A percentile compares a stretch with the other conserved stretches of the same genome.
phyloP scores from a whole-genome alignment of 2,797 vertebrate species.

The Setipinna tenuifilis region DNA sequence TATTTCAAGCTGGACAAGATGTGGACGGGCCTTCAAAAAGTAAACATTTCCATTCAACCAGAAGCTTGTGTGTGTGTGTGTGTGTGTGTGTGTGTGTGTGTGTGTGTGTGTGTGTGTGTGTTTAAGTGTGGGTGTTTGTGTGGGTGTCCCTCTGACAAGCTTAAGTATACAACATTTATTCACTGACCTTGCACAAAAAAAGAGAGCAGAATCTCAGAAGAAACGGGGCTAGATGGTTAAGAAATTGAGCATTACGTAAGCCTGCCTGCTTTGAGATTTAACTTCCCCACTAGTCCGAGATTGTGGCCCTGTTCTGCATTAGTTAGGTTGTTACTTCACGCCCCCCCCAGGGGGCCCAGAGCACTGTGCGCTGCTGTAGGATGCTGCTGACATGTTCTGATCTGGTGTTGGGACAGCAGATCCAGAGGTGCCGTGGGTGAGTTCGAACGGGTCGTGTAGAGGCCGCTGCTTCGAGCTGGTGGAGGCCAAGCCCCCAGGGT shows the following conservation, averaged over 20 bases:
- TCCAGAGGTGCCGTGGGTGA: conserved; percentile 82
- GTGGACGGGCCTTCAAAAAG: conserved; percentile 66
- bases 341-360: not conserved
- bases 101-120: no score
- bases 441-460: conserved; percentile 89
- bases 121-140: no score
- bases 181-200: not conserved
- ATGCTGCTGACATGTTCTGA: not conserved
- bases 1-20: conserved; percentile 73
- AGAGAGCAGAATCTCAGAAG: not conserved
- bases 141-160: not conserved
- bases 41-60: conserved; percentile 36
- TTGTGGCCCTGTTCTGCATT: conserved; percentile 3
- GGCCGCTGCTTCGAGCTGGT: conserved; percentile 95
- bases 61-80: not conserved
- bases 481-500: conserved; percentile 85
- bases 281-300: not conserved
- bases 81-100: not conserved
- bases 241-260: not conserved
- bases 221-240: not conserved
- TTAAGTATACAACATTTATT: not conserved
- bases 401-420: conserved; percentile 60
- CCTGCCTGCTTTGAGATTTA: conserved; percentile 12
- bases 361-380: not conserved
- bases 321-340: not conserved